Base-by-base conservation (phyloP, 2,113 vertebrate genomes). In the Antechinus flavipes region DNA sequence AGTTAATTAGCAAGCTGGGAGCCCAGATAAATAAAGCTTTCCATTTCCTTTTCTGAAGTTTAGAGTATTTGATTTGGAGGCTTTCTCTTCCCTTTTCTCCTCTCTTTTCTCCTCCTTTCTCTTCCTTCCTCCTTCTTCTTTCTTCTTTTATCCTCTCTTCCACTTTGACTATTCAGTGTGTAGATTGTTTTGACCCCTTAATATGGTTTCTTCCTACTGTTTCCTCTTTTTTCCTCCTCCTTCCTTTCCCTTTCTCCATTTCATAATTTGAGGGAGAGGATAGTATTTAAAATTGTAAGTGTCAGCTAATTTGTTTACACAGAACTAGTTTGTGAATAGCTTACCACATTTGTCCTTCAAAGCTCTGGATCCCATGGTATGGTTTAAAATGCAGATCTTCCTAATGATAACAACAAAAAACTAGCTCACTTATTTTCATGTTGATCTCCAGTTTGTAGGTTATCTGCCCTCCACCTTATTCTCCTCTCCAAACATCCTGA, bases 1-100 rank as follows among this genome's bases (percentile, higher is more conserved):
- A 91, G 89, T 97, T 95, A 97, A 98, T 97, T 97, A 98, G 54
- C 95, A 97, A 97, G 93, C 95, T 93, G 47, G 95, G 96, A 97
- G 93, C 95, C 96, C 95, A 97, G 96, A 96, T 95, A 84, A 96
- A 97, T 92, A 96, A 91, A 92, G 23, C 54, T 97, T 97, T 94
- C 93, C 90, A 55, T 96, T 94, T 97, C 96, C 91, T 94, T 93
- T 96, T 91, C 93, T 93, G 52, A 47, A 94, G 94, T 93, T 58
- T 94, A 90, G 95, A 97, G 93, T 96, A 76, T 90, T 92, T 92
- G 94, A 94, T 93, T 90, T 90, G 91, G 96, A 94, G 91, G 89
- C 91, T 94, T 58, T 96, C 96, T 96, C 47, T 92, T 90, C 50
- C 56, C 35, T 61, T 27, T 14, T 42, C 26, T 26, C 93, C 95